Percentiles rank a stretch among this genome's conserved stretches.
Conservation (phyloP, 2,888 invertebrate species). For the Oegoconia quadripuncta region DNA sequence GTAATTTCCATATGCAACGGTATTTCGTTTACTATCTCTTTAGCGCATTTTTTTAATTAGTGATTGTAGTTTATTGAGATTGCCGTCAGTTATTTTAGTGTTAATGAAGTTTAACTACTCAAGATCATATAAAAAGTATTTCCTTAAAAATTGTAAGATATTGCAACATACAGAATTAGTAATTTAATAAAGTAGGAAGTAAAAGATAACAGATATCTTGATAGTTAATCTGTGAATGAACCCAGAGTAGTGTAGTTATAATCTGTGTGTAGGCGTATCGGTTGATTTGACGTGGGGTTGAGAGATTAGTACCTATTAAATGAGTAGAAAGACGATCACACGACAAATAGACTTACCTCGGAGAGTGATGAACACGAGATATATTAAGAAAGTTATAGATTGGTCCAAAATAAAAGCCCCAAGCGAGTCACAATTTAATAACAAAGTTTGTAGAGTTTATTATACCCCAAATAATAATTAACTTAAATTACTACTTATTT, state of each 20-base stretch:
- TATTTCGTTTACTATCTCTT: conserved; percentile 25
- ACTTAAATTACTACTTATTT: no score
- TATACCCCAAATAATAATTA: no score
- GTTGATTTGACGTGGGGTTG: conserved; percentile 44
- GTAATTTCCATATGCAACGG: conserved; percentile 59
- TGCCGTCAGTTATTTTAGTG: neutral
- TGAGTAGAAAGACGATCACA: conserved; percentile 51
- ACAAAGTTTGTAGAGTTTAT: no score
- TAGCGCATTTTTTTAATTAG: conserved; percentile 6
- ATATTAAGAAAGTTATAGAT: neutral
- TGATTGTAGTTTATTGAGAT: neutral
- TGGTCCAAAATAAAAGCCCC: no score
- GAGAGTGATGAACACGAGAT: neutral
- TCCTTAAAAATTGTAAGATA: conserved; percentile 1
- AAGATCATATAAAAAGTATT: neutral
- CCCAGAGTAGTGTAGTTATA: conserved; percentile 17
- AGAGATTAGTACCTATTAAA: conserved; percentile 51
- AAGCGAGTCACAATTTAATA: no score
- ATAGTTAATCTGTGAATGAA: conserved; percentile 22
- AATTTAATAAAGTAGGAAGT: conserved; percentile 14
- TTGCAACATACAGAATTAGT: conserved; percentile 8
- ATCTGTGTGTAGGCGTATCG: conserved; percentile 49
- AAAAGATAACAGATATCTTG: conserved; percentile 21
- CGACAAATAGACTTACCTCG: conserved; percentile 46
- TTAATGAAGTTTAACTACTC: neutral